phyloP scores from a whole-genome alignment of 2,888 invertebrate species.

The Oligia latruncula region DNA sequence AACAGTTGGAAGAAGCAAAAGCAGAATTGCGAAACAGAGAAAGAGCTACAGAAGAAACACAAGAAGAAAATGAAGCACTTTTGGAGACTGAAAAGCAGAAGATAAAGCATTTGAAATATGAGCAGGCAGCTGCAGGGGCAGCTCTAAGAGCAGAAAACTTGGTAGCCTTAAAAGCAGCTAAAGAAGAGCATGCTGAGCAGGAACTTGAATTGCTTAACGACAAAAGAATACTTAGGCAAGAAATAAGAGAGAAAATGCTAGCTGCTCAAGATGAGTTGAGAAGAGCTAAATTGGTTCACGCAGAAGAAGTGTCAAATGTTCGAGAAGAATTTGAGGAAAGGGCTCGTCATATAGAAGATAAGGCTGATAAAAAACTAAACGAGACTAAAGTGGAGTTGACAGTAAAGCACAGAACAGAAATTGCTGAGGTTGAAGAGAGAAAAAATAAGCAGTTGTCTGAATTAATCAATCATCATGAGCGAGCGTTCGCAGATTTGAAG shows the following conservation, averaged over 20 bases:
- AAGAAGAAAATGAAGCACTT: constrained; percentile 96
- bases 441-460: constrained; percentile 96
- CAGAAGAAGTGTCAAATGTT: constrained; percentile 92
- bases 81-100: constrained; percentile 97
- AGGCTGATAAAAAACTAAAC: constrained; percentile 93
- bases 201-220: constrained; percentile 94
- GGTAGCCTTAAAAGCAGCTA: constrained; percentile 94
- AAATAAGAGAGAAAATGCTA: constrained; percentile 92
- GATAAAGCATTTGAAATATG: constrained; percentile 97
- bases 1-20: constrained; percentile 96
- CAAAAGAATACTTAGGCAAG: constrained; percentile 92
- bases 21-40: constrained; percentile 92
- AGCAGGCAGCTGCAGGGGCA: constrained; percentile 96
- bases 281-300: constrained; percentile 93
- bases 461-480: constrained; percentile 95
- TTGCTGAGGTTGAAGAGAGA: constrained; percentile 96
- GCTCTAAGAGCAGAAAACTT: constrained; percentile 96
- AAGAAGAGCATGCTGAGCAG: constrained; percentile 94
- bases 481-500: constrained; percentile 96
- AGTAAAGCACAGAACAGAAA: constrained; percentile 94
- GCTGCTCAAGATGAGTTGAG: constrained; percentile 93
- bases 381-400: constrained; percentile 93
- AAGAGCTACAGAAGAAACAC: constrained; percentile 96
- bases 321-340: constrained; percentile 88
- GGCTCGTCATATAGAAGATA: constrained; percentile 88